A percentile compares a stretch with the other conserved stretches of the same genome.
Conservation (phyloP, 2,888 invertebrate genomes). For the Sinelater perroti region DNA sequence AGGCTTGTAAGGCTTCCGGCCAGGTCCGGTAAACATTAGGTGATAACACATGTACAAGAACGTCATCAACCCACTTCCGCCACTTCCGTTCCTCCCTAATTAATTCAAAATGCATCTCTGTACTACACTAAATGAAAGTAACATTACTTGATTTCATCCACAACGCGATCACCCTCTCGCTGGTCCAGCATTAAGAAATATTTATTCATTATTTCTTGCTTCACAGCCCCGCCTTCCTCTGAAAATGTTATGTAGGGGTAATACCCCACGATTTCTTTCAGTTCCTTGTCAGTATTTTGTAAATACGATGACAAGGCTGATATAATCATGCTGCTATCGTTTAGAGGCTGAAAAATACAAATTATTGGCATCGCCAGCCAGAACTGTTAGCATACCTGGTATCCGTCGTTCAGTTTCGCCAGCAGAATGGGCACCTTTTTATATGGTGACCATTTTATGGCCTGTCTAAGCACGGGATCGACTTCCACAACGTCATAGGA, state of each 20-base stretch:
- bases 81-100: constrained; percentile 91
- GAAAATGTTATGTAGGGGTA: constrained; percentile 77
- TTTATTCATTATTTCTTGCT: constrained; percentile 83
- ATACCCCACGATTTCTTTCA: constrained; percentile 77
- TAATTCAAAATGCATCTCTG: too few species aligned
- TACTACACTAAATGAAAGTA: too few species aligned
- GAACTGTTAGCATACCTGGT: constrained; percentile 65
- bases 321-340: constrained; percentile 94
- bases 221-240: constrained; percentile 73
- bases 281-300: constrained; percentile 65
- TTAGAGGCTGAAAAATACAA: constrained; percentile 72
- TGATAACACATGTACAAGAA: constrained; percentile 90
- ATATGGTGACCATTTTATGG: constrained; percentile 92
- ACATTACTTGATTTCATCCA: constrained; percentile 69
- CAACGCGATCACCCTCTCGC: constrained; percentile 62
- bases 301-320: constrained; percentile 85
- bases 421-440: constrained; percentile 95
- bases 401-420: constrained; percentile 72
- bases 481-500: constrained; percentile 97
- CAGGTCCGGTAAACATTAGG: constrained; percentile 95
- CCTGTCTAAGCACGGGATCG: constrained; percentile 90
- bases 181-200: constrained; percentile 87
- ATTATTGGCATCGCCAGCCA: background rate
- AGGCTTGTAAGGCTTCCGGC: constrained; percentile 87
- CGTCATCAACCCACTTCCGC: constrained; percentile 94